Conservation (phyloP, 2,888 invertebrate genomes). For the Drosophila rellima region DNA sequence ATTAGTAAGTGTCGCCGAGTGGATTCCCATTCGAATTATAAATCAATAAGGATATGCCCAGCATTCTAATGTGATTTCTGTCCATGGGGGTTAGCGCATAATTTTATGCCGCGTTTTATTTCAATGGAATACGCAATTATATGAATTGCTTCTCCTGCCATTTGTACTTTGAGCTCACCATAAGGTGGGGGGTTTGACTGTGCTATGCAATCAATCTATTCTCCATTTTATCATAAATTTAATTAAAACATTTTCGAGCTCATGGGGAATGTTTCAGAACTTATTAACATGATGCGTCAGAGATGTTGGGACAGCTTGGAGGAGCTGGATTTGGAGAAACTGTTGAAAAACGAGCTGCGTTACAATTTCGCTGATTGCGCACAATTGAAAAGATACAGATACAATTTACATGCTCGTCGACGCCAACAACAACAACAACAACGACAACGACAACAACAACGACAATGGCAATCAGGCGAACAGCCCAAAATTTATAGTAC, state of each 20-base stretch:
- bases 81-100: conserved; percentile 52
- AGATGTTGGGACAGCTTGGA: conserved; percentile 29
- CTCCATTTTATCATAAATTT: conserved; percentile 50
- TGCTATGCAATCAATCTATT: neutral
- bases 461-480: conserved; percentile 68
- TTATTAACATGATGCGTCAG: conserved; percentile 33
- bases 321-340: conserved; percentile 8
- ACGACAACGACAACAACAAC: conserved; percentile 14
- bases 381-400: conserved; percentile 70
- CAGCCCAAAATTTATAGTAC: conserved; percentile 69
- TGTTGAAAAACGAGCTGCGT: conserved; percentile 69
- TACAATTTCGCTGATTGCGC: conserved; percentile 81
- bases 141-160: neutral
- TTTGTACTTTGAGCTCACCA: neutral
- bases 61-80: conserved; percentile 76
- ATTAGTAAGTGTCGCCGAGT: conserved; percentile 77
- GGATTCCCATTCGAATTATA: conserved; percentile 80
- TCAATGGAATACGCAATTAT: conserved; percentile 51
- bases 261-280: neutral
- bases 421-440: conserved; percentile 28
- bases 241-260: conserved; percentile 82
- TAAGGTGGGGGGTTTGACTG: neutral
- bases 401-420: conserved; percentile 69
- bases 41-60: conserved; percentile 80
- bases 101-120: conserved; percentile 62